Evolutionary conservation across 2,888 invertebrate genomes (phyloP), one percentile per base, ranked within the genome.

Genomic region (Diarsia rubi): DNA sequence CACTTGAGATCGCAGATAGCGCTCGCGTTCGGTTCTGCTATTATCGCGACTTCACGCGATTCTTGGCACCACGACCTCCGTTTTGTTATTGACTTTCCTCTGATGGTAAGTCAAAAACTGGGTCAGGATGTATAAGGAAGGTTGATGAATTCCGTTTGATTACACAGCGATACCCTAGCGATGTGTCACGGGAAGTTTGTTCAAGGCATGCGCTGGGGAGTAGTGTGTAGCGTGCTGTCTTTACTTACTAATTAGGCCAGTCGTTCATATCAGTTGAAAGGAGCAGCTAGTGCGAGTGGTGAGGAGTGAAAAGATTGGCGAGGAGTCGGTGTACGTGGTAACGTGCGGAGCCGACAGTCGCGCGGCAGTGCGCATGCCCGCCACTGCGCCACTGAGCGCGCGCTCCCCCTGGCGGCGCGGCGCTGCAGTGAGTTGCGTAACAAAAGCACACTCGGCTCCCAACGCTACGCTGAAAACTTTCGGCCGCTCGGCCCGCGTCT

Each of bases 341-440:
- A 49, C 85, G 84, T 87, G 81, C 72, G 84, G 71, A 65, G 85
- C 75, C 74, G 85, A 69, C 86, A 79, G 78, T 73, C 78, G 77
- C 77, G 77, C 78, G 83, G 81, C 81, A 94, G 88, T 94, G 95
- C 96, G 96, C 96, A 96, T 95, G 96, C 96, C 89, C 95, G 96
- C 90, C 96, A 96, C 95, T 96, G 96, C 96, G 96, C 96, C 96
- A 96, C 95, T 94, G 87, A 91, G 90, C 92, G 89, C 93, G 93
- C 94, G 94, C 93, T 95, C 96, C 96, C 96, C 95, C 96, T 96
- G 93, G 96, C 93, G 96, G 96, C 92, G 90, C 92, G 89, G 90
- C 94, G 91, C 91, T 94, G 96, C 96, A 96, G 94, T 94, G 93
- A 94, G 90, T 96, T 96, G 96, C 96, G 96, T 96, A 96, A 96